These are phyloP conservation scores for Theonella swinhoei DNA, from an alignment of 37 sponge, comb jelly and placozoan species.

Conservation along the genomic window DNA sequence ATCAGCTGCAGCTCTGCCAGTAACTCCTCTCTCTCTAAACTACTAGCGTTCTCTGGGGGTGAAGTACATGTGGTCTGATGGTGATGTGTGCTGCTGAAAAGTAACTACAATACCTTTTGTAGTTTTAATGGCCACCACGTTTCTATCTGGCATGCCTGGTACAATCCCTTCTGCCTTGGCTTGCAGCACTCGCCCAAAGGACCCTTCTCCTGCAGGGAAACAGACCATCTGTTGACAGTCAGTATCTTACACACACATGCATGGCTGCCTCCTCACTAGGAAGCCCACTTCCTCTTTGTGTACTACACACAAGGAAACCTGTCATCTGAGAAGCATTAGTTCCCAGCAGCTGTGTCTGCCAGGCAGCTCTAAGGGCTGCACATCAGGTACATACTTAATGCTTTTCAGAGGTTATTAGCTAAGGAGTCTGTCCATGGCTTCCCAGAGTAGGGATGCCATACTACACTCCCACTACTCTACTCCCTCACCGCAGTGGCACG, in stretches of 20 bases:
- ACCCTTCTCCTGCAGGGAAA: slow-evolving; percentile 71
- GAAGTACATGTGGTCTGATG: no score
- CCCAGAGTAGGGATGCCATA: no score
- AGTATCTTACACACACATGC: neutral
- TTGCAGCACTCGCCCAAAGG: slow-evolving; percentile 66
- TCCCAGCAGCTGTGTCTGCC: no score
- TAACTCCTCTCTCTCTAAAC: slow-evolving; percentile 25
- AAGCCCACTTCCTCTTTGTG: no score
- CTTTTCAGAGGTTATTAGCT: no score
- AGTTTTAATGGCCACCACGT: slow-evolving; percentile 71
- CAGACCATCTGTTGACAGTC: no score
- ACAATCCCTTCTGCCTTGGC: slow-evolving; percentile 65
- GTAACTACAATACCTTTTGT: slow-evolving; percentile 66
- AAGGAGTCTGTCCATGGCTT: neutral
- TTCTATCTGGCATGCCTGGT: slow-evolving; percentile 26
- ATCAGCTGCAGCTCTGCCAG: slow-evolving; percentile 67
- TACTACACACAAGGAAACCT: no score
- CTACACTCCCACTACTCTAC: neutral
- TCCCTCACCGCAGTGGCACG: no score
- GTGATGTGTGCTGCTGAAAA: neutral
- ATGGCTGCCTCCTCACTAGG: no score
- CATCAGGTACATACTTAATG: no score
- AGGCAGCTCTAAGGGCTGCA: no score
- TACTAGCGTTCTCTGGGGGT: slow-evolving; percentile 40
- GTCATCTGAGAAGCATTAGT: no score